Conservation (phyloP, 2,797 vertebrate genomes). For the Lacerta viridis region DNA sequence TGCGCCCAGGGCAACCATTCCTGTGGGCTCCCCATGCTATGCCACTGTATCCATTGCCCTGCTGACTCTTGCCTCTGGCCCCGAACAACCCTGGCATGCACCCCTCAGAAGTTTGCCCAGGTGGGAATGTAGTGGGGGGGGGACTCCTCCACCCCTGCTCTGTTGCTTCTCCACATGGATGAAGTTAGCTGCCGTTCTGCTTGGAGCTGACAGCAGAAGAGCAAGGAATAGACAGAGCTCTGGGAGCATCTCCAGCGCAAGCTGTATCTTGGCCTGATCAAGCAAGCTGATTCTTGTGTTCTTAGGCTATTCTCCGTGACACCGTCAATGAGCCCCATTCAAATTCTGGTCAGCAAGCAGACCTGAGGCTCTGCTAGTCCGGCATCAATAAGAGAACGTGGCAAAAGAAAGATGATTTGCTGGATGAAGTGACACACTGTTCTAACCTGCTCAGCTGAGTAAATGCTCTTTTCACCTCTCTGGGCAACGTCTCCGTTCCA, state of each 20-base stretch:
- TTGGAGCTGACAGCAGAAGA: not conserved
- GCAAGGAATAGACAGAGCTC: not conserved
- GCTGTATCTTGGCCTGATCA: not conserved
- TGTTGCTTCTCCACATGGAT: too few species aligned
- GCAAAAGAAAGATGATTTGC: constrained; percentile 11
- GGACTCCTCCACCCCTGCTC: too few species aligned
- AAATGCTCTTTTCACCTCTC: constrained; percentile 22
- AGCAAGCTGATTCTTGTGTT: not conserved
- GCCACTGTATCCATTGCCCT: too few species aligned
- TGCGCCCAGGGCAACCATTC: too few species aligned
- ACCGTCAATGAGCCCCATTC: not conserved
- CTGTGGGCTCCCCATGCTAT: too few species aligned
- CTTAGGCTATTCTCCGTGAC: not conserved
- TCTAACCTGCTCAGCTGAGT: constrained; percentile 20
- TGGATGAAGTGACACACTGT: constrained; percentile 21
- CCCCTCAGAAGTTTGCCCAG: too few species aligned
- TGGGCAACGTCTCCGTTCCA: not conserved
- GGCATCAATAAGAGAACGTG: not conserved
- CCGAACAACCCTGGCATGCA: too few species aligned
- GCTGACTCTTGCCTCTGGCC: too few species aligned
- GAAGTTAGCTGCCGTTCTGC: not conserved
- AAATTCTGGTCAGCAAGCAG: constrained; percentile 11
- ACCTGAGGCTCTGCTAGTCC: too few species aligned
- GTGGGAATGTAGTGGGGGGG: too few species aligned
- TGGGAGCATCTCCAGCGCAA: not conserved